Evolutionary conservation across 2,797 vertebrate species (phyloP).

Genomic region (Falco naumanni): DNA sequence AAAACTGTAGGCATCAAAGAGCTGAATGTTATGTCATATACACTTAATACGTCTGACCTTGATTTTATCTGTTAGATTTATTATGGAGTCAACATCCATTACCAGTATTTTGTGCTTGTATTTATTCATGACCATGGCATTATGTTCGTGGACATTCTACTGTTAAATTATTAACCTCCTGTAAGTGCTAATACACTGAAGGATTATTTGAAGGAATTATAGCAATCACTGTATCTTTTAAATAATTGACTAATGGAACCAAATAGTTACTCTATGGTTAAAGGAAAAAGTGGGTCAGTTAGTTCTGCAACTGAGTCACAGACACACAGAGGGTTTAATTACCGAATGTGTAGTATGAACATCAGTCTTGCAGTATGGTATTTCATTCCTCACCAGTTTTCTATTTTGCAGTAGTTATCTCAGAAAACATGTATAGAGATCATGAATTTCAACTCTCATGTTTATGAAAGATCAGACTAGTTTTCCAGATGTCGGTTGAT

Average conservation of each 20-base stretch:
- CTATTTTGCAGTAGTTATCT: background rate
- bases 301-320: background rate
- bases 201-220: constrained; percentile 1
- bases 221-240: background rate
- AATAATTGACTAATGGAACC: constrained; percentile 31
- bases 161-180: constrained; percentile 38
- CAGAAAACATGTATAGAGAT: background rate
- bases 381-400: background rate
- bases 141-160: background rate
- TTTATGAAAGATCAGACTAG: background rate
- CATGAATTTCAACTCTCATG: background rate
- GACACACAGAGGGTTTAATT: background rate
- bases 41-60: background rate
- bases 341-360: background rate
- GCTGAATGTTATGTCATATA: background rate
- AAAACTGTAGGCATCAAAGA: background rate
- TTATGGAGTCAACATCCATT: background rate
- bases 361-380: background rate
- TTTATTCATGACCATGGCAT: background rate
- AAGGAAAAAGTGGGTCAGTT: background rate
- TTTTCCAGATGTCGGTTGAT: background rate
- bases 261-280: background rate
- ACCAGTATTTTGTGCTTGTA: background rate
- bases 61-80: background rate
- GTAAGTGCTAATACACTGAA: background rate